phyloP scores from a whole-genome alignment of 2,113 vertebrate genomes.

The Centropristis striata region DNA sequence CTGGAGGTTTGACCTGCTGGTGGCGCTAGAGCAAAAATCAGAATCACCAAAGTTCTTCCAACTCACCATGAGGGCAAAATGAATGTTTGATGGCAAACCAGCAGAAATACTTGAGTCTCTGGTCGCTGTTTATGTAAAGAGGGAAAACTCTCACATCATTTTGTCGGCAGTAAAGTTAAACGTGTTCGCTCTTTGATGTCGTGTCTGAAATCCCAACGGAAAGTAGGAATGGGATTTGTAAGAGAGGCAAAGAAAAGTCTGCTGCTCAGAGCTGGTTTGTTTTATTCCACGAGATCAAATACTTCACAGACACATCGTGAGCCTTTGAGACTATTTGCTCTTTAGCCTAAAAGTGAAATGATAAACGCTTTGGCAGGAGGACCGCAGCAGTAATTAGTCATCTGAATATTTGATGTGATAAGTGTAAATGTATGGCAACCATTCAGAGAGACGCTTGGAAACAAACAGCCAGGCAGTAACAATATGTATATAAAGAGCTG shows the following conservation, averaged over 20 bases:
- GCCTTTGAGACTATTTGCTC: not conserved
- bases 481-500: too few species aligned
- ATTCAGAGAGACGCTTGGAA: too few species aligned
- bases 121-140: constrained; percentile 1
- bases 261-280: not conserved
- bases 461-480: not conserved
- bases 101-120: not conserved
- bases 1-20: not conserved
- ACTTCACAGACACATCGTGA: not conserved
- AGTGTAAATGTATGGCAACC: not conserved
- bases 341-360: not conserved
- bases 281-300: not conserved
- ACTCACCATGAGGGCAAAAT: not conserved
- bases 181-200: constrained; percentile 29
- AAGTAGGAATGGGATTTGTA: not conserved
- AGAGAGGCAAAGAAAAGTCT: not conserved
- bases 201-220: constrained; percentile 5
- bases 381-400: not conserved
- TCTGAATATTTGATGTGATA: not conserved
- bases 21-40: not conserved
- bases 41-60: not conserved
- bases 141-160: not conserved
- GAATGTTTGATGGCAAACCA: not conserved
- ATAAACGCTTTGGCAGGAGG: not conserved
- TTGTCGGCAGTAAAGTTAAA: constrained; percentile 2